Evolutionary conservation across 1,140 invertebrate genomes (phyloP).

Genomic region (Teleogryllus occipitalis): DNA sequence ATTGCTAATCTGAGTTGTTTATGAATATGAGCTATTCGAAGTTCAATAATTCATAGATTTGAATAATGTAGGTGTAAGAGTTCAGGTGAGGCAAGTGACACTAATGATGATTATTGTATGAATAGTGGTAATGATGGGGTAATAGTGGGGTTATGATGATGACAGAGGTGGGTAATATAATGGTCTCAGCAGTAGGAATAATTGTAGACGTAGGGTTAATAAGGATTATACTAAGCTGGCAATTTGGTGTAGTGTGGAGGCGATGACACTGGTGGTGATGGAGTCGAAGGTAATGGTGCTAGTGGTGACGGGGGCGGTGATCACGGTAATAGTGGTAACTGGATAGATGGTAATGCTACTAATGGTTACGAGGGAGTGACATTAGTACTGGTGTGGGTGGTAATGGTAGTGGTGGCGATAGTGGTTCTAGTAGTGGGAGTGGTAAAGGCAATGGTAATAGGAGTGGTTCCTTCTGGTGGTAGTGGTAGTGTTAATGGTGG

Average conservation of each 20-base stretch:
- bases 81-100: neutral
- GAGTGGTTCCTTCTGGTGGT: no score
- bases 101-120: neutral
- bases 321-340: neutral
- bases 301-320: neutral
- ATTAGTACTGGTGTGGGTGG: no score
- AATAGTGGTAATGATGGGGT: neutral
- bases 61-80: neutral
- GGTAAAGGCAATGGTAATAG: no score
- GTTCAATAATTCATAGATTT: no score
- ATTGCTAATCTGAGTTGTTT: no score
- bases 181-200: neutral
- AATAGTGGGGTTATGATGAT: neutral
- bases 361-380: no score
- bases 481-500: no score
- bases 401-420: no score
- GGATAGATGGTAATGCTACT: no score
- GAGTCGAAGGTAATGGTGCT: neutral
- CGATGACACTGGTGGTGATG: neutral
- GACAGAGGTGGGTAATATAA: neutral
- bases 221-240: neutral
- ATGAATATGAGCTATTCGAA: neutral
- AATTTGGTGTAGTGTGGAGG: neutral
- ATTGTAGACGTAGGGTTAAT: neutral
- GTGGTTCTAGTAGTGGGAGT: no score